Conservation (phyloP, 2,797 vertebrate genomes). For the Cryptoblepharus egeriae region DNA sequence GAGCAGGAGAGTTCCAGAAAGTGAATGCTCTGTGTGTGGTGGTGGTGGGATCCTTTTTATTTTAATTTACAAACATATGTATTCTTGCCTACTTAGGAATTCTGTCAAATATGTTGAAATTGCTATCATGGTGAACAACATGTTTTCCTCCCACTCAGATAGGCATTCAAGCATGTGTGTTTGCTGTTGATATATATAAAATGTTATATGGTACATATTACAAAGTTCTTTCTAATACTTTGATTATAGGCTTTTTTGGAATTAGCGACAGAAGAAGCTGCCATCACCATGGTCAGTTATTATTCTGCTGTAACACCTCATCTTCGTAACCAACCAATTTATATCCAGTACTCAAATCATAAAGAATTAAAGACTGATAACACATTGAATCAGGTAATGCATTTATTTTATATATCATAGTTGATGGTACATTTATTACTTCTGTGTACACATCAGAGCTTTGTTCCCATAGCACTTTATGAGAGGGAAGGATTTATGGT, state of each 20-base stretch:
- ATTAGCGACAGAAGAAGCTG: conserved; percentile 95
- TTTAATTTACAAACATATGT: too few species aligned
- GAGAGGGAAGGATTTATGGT: neutral
- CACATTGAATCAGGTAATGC: conserved; percentile 89
- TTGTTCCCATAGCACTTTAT: neutral
- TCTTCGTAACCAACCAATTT: conserved; percentile 93
- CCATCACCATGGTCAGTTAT: conserved; percentile 97
- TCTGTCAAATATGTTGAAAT: too few species aligned
- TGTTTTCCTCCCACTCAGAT: neutral
- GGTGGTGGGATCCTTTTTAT: too few species aligned
- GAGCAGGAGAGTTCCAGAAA: too few species aligned
- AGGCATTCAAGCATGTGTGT: too few species aligned
- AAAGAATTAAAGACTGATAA: conserved; percentile 98
- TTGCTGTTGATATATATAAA: too few species aligned
- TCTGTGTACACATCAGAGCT: neutral
- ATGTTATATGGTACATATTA: conserved; percentile 11
- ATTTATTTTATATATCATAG: conserved; percentile 10
- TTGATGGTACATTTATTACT: neutral
- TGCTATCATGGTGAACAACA: too few species aligned
- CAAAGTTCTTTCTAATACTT: conserved; percentile 22
- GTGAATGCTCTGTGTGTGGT: too few species aligned
- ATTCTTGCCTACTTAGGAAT: too few species aligned
- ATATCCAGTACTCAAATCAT: conserved; percentile 98
- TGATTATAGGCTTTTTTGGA: conserved; percentile 91
- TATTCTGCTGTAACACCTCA: conserved; percentile 93